Evolutionary conservation across 2,797 vertebrate species (phyloP).

Genomic region (Holocentrus rufus): DNA sequence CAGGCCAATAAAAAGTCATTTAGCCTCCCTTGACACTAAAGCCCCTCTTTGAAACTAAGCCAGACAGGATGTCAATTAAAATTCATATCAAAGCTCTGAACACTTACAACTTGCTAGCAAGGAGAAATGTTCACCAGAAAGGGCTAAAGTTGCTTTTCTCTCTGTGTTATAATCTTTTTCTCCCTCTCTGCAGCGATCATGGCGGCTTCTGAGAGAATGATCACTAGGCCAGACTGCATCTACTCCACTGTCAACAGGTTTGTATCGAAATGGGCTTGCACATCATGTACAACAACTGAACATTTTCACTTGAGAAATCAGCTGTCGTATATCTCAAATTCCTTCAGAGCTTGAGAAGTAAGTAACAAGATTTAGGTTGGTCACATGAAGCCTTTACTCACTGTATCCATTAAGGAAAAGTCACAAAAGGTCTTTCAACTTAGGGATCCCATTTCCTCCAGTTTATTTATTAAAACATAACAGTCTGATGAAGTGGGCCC

Average conservation of each 20-base stretch:
- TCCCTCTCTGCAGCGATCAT: constrained; percentile 53
- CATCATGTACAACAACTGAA: not conserved
- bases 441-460: constrained; percentile 74
- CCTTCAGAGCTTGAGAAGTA: constrained; percentile 39
- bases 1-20: no score
- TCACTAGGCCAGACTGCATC: constrained; percentile 48
- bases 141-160: not conserved
- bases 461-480: constrained; percentile 79
- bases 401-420: constrained; percentile 52
- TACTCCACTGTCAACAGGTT: constrained; percentile 70
- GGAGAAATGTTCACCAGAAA: no score
- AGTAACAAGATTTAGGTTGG: constrained; percentile 2
- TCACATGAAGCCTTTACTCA: constrained; percentile 38
- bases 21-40: no score
- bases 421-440: constrained; percentile 62
- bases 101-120: no score
- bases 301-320: not conserved
- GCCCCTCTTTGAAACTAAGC: no score
- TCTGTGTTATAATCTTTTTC: not conserved
- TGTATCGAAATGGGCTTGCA: constrained; percentile 25
- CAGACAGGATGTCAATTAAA: no score
- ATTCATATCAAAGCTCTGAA: no score
- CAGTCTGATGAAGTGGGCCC: constrained; percentile 74
- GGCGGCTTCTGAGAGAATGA: constrained; percentile 67
- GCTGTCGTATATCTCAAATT: not conserved